These are phyloP conservation scores for Pygocentrus nattereri DNA, from an alignment of 2,797 vertebrate genomes.

Conservation along the genomic window DNA sequence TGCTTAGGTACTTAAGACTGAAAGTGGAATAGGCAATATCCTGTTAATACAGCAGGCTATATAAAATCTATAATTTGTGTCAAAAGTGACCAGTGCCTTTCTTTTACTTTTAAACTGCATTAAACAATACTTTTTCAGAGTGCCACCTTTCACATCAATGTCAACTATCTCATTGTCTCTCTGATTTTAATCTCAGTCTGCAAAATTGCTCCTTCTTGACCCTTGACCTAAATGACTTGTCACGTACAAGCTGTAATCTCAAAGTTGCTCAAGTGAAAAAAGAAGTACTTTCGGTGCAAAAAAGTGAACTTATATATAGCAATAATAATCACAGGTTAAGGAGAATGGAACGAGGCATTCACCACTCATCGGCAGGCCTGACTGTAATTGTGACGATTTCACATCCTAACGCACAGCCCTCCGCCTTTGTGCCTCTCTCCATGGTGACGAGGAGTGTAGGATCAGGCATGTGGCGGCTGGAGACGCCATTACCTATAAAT, in stretches of 20 bases:
- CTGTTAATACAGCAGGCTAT: neutral
- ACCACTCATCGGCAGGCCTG: constrained; percentile 51
- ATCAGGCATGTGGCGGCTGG: constrained; percentile 60
- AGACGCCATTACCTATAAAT: constrained; percentile 68
- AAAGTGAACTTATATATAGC: constrained; percentile 48
- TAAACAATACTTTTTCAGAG: neutral
- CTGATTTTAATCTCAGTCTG: constrained; percentile 29
- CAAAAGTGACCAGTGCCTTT: neutral
- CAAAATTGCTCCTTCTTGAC: constrained; percentile 31
- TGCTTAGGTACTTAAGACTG: neutral
- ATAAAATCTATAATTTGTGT: neutral
- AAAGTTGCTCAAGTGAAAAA: neutral
- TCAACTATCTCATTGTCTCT: constrained; percentile 27
- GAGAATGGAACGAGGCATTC: constrained; percentile 49
- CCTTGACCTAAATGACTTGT: constrained; percentile 42
- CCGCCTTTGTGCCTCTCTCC: constrained; percentile 60
- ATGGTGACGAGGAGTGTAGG: constrained; percentile 56
- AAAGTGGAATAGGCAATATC: neutral
- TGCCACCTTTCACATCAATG: constrained; percentile 36
- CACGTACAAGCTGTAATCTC: constrained; percentile 9
- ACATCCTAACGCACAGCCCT: constrained; percentile 51
- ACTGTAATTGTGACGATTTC: constrained; percentile 66
- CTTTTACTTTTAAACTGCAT: neutral
- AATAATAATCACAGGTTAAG: constrained; percentile 61
- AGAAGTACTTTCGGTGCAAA: constrained; percentile 35